These are phyloP conservation scores for Hystrix brachyura DNA, from an alignment of 2,113 vertebrate species.

Conservation along the genomic window DNA sequence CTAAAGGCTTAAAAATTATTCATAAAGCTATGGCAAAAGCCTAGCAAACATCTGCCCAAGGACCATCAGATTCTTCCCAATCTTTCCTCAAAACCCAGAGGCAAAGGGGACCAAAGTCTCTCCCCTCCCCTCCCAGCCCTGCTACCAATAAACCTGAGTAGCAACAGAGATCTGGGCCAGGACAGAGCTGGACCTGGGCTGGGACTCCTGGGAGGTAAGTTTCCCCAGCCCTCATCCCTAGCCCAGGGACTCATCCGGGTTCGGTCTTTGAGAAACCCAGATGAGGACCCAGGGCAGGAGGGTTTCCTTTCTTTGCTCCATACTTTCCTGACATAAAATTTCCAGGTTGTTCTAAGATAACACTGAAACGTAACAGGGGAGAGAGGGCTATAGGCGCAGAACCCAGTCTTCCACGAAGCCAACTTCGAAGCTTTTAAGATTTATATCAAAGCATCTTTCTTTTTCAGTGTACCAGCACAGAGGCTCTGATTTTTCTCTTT, in stretches of 20 bases:
- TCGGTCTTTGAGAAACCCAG: neutral
- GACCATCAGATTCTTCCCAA: neutral
- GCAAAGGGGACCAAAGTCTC: neutral
- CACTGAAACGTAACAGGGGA: neutral
- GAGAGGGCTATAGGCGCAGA: rapidly evolving
- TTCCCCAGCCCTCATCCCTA: neutral
- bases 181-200: neutral
- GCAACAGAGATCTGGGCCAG: neutral
- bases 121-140: neutral
- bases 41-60: neutral
- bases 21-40: neutral
- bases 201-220: neutral
- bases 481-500: neutral
- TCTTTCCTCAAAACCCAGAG: too few relatives aligned
- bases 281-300: rapidly evolving
- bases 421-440: neutral
- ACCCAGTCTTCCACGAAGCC: neutral
- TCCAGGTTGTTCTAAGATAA: neutral
- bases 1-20: neutral
- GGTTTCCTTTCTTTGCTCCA: neutral
- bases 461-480: neutral
- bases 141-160: rapidly evolving
- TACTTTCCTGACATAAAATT: neutral
- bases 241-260: rapidly evolving
- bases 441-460: neutral